Base-by-base conservation (phyloP, 2,797 vertebrate species). In the Amblyopsis hoosieri region DNA sequence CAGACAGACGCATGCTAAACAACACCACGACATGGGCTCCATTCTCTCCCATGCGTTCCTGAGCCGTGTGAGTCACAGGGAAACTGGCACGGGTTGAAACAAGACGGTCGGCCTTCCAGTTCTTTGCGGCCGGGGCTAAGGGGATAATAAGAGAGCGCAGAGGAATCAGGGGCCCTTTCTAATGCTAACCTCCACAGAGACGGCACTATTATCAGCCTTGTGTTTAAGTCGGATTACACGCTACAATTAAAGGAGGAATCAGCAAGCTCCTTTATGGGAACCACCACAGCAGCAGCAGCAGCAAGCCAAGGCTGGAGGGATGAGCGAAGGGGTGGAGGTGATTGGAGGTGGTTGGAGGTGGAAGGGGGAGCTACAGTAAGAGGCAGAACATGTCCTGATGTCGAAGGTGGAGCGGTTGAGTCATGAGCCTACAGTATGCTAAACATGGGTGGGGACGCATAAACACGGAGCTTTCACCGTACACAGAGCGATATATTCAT, bases 111-210 rank as follows among this genome's bases (percentile, higher is more conserved):
- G 75, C 69, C 77, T 62, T 77, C 80, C 60, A 71, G 77, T 80
- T 90, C 80, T 79, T 78, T 90, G 91, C 0, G 88, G 89, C 87
- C 64, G 67, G 67, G 80, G 76, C 82, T 88, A 83, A 87, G 84
- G 73, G 89, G 83, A 90, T 92, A 92, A 93, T 93, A 90, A 93
- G 88, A 93, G 88, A 90, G 88, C 85, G 80, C 76, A 77, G 74
- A 76, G 80, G 85, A 84, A 89, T 87, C 83, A 73, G 86, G 87
- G 87, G 78, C 85, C 19, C 82, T 86, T 87, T 90, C 83, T 90
- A 89, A 89, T 87, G 85, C 85, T 78, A 85, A 88, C 87, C 83
- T 86, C 83, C 72, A 74, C 82, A 88, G 60, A 90, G 88, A 89
- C 89, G 82, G 87, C 71, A 75, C 89, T 87, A 88, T 89, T 89